Percentiles rank a stretch among this genome's conserved stretches.
phyloP scores from a whole-genome alignment of 2,888 invertebrate genomes.

The Pilophorus perplexus region DNA sequence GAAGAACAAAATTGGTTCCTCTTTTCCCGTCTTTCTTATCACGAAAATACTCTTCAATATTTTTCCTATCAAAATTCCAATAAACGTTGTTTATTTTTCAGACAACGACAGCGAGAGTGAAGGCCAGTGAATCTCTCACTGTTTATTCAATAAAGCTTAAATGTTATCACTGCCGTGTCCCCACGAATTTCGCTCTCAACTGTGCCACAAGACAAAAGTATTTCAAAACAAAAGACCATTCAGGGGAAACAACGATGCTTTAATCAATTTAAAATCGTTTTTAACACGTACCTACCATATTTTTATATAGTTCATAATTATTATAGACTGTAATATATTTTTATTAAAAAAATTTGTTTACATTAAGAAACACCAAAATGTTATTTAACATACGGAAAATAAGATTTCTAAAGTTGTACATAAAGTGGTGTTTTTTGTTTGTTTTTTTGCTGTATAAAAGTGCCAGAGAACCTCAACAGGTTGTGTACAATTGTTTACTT shows the following conservation, averaged over 20 bases:
- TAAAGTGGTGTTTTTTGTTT: too few relatives aligned
- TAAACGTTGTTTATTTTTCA: constrained; percentile 58
- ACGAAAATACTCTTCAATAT: too few relatives aligned
- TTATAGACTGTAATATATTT: constrained; percentile 24
- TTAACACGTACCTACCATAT: constrained; percentile 18
- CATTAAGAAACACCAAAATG: constrained; percentile 14
- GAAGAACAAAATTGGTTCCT: too few relatives aligned
- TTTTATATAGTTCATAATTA: too few relatives aligned
- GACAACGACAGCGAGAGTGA: constrained; percentile 94
- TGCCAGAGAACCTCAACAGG: too few relatives aligned
- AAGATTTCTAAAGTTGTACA: constrained; percentile 16
- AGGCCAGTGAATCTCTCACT: constrained; percentile 65
- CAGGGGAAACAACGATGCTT: constrained; percentile 24
- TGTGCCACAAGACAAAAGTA: background rate
- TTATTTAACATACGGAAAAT: background rate
- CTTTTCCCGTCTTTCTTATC: too few relatives aligned
- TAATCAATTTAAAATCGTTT: constrained; percentile 2
- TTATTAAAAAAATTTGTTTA: constrained; percentile 9
- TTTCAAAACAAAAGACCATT: background rate
- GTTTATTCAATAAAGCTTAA: background rate
- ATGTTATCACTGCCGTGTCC: background rate
- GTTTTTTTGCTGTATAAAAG: constrained; percentile 26
- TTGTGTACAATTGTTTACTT: background rate
- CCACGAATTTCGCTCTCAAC: background rate
- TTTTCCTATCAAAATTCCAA: constrained; percentile 23